Evolutionary conservation across 2,888 invertebrate species (phyloP).

Genomic region (Acronicta leporina): DNA sequence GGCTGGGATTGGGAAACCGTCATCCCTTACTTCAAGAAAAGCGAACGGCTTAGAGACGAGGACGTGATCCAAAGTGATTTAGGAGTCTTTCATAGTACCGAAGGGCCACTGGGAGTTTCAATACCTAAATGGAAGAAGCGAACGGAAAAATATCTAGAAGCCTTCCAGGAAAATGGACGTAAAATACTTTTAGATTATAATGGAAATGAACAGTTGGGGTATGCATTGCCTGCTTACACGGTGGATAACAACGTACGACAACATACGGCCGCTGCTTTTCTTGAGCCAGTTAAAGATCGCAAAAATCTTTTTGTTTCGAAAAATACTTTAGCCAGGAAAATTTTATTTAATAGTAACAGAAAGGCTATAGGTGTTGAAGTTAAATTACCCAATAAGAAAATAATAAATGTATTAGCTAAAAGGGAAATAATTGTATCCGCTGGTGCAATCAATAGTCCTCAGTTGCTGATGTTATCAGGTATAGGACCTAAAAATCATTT

Average conservation of each 20-base stretch:
- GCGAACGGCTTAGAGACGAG: slow-evolving; percentile 60
- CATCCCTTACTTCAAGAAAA: slow-evolving; percentile 69
- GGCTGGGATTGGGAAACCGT: slow-evolving; percentile 72
- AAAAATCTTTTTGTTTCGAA: slow-evolving; percentile 66
- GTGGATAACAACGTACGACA: slow-evolving; percentile 62
- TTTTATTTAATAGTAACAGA: slow-evolving; percentile 60
- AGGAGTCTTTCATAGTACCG: slow-evolving; percentile 62
- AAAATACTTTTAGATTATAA: slow-evolving; percentile 62
- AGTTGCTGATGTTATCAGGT: slow-evolving; percentile 76
- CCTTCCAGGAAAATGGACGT: slow-evolving; percentile 67
- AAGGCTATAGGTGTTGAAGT: slow-evolving; percentile 67
- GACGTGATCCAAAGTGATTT: slow-evolving; percentile 65
- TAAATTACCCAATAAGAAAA: slow-evolving; percentile 48
- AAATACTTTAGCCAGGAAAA: slow-evolving; percentile 63
- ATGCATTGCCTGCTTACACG: slow-evolving; percentile 58
- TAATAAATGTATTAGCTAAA: slow-evolving; percentile 54
- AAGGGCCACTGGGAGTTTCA: slow-evolving; percentile 67
- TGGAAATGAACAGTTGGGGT: slow-evolving; percentile 64
- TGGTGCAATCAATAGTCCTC: slow-evolving; percentile 71
- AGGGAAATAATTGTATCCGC: slow-evolving; percentile 73
- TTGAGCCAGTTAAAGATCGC: slow-evolving; percentile 59
- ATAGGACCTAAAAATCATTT: slow-evolving; percentile 71
- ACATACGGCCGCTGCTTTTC: slow-evolving; percentile 62
- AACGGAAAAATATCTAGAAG: slow-evolving; percentile 71
- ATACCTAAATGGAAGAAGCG: slow-evolving; percentile 68